phyloP scores from a whole-genome alignment of 2,888 invertebrate genomes.

The Hoplodrina ambigua region DNA sequence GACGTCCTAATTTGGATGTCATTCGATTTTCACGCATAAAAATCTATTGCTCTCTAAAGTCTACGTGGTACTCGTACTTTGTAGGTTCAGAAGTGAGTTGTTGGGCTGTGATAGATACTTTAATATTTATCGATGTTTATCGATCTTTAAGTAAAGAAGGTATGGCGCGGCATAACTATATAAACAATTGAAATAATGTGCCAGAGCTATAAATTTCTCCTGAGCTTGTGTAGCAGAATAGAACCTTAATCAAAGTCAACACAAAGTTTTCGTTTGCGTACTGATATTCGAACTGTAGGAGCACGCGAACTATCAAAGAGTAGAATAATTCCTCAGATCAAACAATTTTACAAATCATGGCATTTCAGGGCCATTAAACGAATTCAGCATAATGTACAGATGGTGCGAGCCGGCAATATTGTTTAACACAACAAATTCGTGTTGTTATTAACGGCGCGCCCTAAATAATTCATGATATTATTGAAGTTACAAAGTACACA shows the following conservation, averaged over 20 bases:
- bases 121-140: background rate
- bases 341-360: constrained; percentile 59
- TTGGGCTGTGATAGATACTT: background rate
- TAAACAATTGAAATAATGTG: constrained; percentile 6
- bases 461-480: constrained; percentile 84
- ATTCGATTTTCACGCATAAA: constrained; percentile 51
- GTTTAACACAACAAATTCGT: constrained; percentile 75
- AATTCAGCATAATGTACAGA: constrained; percentile 56
- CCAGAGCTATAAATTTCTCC: constrained; percentile 33
- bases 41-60: constrained; percentile 42
- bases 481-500: constrained; percentile 82
- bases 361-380: constrained; percentile 46
- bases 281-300: constrained; percentile 53
- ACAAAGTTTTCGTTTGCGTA: constrained; percentile 54
- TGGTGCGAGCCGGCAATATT: constrained; percentile 58
- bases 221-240: constrained; percentile 39
- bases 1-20: constrained; percentile 50
- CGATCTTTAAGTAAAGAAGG: background rate
- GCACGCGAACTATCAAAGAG: constrained; percentile 53
- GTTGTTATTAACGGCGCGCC: constrained; percentile 75
- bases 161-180: constrained; percentile 14
- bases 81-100: constrained; percentile 2
- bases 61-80: background rate
- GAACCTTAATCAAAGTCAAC: constrained; percentile 59
- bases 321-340: constrained; percentile 58